phyloP scores from a whole-genome alignment of 2,797 vertebrate species.

The Melanotaenia pygmaea region DNA sequence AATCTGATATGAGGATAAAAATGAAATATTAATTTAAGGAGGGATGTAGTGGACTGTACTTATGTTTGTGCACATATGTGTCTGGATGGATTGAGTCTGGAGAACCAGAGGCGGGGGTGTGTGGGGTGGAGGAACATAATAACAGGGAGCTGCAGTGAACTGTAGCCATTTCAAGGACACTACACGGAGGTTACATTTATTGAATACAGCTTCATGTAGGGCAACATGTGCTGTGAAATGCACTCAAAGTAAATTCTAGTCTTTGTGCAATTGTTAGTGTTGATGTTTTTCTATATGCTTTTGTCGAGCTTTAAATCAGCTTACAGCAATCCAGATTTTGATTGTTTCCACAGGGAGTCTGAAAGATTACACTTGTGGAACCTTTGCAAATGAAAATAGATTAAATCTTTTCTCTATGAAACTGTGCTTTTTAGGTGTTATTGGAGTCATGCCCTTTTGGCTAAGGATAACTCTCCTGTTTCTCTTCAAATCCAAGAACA shows the following conservation, averaged over 20 bases:
- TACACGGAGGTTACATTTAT: conserved; percentile 67
- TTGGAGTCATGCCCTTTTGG: conserved; percentile 3
- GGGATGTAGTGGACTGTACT: conserved; percentile 4
- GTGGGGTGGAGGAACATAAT: conserved; percentile 31
- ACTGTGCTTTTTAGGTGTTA: neutral
- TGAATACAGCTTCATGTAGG: conserved; percentile 49
- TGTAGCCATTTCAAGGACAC: conserved; percentile 70
- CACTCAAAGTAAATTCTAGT: conserved; percentile 30
- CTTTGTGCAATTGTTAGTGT: conserved; percentile 13
- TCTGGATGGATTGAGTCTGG: conserved; percentile 28
- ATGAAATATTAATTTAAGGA: conserved; percentile 42
- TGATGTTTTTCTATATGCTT: conserved; percentile 1
- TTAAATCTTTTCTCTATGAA: neutral
- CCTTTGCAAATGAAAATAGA: conserved; percentile 21
- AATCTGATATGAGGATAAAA: conserved; percentile 32
- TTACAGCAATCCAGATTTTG: conserved; percentile 39
- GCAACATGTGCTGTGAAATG: conserved; percentile 31
- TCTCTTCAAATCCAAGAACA: neutral
- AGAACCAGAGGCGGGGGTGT: conserved; percentile 19
- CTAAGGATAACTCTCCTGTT: neutral
- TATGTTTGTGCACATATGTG: conserved; percentile 18
- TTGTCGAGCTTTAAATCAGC: conserved; percentile 22
- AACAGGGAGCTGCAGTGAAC: conserved; percentile 41
- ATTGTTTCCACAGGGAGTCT: conserved; percentile 26
- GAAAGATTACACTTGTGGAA: conserved; percentile 21